Base-by-base conservation (phyloP, 2,797 vertebrate species). In the Phoxinus dragarum region DNA sequence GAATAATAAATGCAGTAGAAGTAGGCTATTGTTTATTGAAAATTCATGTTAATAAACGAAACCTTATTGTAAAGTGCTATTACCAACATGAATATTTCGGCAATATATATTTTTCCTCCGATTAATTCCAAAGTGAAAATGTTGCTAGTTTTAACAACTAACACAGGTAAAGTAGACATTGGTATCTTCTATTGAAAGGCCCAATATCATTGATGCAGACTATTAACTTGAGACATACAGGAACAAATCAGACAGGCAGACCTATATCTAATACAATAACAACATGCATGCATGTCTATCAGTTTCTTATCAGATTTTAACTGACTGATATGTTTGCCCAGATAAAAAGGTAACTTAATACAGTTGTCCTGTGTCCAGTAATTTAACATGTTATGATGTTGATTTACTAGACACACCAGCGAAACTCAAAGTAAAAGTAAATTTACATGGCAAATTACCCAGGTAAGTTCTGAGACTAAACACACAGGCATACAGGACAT, bases 401-500 rank as follows among this genome's bases (percentile, higher is more conserved):
- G 44, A 14, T 40, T 52, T 49, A 31, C 61, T n/a, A 36, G 61
- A 34, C 73, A 67, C 36, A 68, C 4, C 56, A 76, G 64, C 11
- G 23, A 40, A 31, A n/a, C 36, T 49, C n/a, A 6, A 36, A 42
- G 61, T 34, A 36, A 40, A 67, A 42, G 47, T 10, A 44, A 21
- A 84, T 84, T 76, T 76, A 68, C 61, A 77, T 59, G 44, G 47
- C 73, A 84, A 84, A 84, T 77, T 64, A 83, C 44, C 7, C n/a
- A 77, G 47, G 49, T 52, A 31, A 31, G 6, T 52, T 17, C 44
- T 40, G 40, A 66, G 59, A 42, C 59, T n/a, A n/a, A 31, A 74
- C 36, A 67, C 47, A 75, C 17, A 21, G 8, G 7, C 16, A 1
- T 23, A 42, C 61, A 84, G n/a, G 49, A 52, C 61, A 84, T 66